Base-by-base conservation (phyloP, 2,888 invertebrate genomes). In the Lapara coniferarum region DNA sequence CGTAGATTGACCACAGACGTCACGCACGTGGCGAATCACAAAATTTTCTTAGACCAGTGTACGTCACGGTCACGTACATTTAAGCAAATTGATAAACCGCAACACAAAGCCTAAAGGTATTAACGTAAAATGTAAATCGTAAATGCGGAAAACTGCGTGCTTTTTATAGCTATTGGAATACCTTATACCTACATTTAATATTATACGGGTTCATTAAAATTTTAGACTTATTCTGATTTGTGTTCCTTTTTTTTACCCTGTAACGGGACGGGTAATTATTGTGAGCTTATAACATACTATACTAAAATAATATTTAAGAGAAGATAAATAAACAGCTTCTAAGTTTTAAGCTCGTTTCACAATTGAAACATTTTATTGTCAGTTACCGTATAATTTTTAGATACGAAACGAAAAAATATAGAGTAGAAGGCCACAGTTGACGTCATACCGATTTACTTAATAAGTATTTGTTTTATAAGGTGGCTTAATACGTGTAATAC, bases 341-440 rank as follows among this genome's bases (percentile, higher is more conserved):
- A 37, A 37, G 6, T 5, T 49, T 49, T 49, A 12, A 49, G 10
- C 10, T 8, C 10, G 10, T 49, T 14, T 52, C 52, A 52, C 3
- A 4, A 14, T 52, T 52, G 6, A 14, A 52, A 52, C n/a, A 6
- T n/a, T 52, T 52, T n/a, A 52, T n/a, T 52, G 14, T 52, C 14
- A 52, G 14, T 52, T n/a, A 52, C 7, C 52, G 14, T 52, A 58
- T 56, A 30, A 51, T 25, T 58, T 68, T 68, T 70, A 52, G 37
- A 37, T 51, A 52, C 57, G 37, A 59, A 69, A 66, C 73, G 76
- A 74, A 71, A 75, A 81, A 80, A 81, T 77, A 80, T 56, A 10
- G 16, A 83, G 79, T 79, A 85, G 86, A 88, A 89, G 89, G 89
- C 79, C 81, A 71, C 19, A 16, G 73, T 68, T 84, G 85, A 88